A percentile compares a stretch with the other conserved stretches of the same genome.
Conservation (phyloP, 2,797 vertebrate genomes). For the Hydrocynus forskahlii region DNA sequence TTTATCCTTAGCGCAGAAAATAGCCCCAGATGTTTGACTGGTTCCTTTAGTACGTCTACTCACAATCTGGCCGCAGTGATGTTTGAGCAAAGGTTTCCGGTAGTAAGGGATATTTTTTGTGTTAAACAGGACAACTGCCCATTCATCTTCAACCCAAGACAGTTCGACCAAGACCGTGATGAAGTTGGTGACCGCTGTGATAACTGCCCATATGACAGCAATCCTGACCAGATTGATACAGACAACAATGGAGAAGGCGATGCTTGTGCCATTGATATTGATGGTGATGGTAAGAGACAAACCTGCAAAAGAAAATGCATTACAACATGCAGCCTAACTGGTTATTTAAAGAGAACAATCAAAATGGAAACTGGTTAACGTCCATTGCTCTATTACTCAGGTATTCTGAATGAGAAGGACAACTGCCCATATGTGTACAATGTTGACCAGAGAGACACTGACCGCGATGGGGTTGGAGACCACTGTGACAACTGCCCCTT, state of each 20-base stretch:
- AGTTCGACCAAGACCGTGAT: conserved; percentile 95
- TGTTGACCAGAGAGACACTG: conserved; percentile 94
- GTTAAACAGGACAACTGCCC: conserved; percentile 92
- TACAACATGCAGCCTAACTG: background rate
- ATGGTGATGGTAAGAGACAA: conserved; percentile 91
- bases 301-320: background rate
- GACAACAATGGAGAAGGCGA: conserved; percentile 97
- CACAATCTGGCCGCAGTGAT: conserved; percentile 10
- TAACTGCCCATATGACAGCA: conserved; percentile 95
- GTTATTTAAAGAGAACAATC: background rate
- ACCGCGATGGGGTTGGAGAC: conserved; percentile 95
- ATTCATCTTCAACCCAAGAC: conserved; percentile 93
- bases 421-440: conserved; percentile 98
- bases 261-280: conserved; percentile 94
- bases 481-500: conserved; percentile 99
- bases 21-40: conserved; percentile 21
- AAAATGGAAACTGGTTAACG: conserved; percentile 34
- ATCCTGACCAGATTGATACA: conserved; percentile 95
- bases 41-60: conserved; percentile 45
- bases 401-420: conserved; percentile 93
- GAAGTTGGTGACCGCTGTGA: conserved; percentile 95
- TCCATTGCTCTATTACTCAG: conserved; percentile 72
- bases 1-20: conserved; percentile 24
- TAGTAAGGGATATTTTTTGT: conserved; percentile 31
- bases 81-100: background rate